Evolutionary conservation across 1,140 invertebrate genomes (phyloP).

Genomic region (Caerostris extrusa): DNA sequence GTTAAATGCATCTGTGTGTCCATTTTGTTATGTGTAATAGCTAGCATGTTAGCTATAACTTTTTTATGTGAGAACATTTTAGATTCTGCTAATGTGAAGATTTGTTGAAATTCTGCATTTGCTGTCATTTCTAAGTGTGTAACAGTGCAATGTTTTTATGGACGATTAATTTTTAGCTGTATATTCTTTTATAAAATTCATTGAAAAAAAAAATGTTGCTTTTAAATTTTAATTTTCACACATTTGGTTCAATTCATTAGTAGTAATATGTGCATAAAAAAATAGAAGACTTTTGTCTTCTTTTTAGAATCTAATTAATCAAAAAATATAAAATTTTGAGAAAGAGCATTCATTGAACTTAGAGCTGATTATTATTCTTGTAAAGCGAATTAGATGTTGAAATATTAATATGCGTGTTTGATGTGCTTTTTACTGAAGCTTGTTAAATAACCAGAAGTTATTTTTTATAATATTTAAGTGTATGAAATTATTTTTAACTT

Average conservation of each 20-base stretch:
- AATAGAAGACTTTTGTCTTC: too few species aligned
- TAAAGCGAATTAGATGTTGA: not conserved
- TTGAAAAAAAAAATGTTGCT: too few species aligned
- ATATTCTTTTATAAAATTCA: too few species aligned
- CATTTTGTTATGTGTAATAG: not conserved
- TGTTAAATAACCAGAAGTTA: slow-evolving; percentile 9
- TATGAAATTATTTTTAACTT: slow-evolving; percentile 5
- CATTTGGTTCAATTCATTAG: too few species aligned
- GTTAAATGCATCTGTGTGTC: not conserved
- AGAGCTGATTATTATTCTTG: not conserved
- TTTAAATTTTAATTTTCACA: too few species aligned
- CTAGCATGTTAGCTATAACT: not conserved
- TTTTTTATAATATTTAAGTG: slow-evolving; percentile 4
- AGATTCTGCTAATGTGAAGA: not conserved
- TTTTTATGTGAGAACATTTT: not conserved
- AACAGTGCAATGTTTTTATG: not conserved
- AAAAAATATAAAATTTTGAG: too few species aligned
- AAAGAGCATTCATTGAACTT: too few species aligned
- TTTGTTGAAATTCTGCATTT: not conserved
- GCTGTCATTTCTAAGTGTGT: not conserved
- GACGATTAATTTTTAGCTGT: not conserved
- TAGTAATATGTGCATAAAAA: too few species aligned
- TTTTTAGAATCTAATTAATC: too few species aligned
- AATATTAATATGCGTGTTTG: not conserved
- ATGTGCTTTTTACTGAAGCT: slow-evolving; percentile 11